A percentile compares a stretch with the other conserved stretches of the same genome.
Conservation (phyloP, 2,113 vertebrate genomes). For the Neolamprologus falcicula region DNA sequence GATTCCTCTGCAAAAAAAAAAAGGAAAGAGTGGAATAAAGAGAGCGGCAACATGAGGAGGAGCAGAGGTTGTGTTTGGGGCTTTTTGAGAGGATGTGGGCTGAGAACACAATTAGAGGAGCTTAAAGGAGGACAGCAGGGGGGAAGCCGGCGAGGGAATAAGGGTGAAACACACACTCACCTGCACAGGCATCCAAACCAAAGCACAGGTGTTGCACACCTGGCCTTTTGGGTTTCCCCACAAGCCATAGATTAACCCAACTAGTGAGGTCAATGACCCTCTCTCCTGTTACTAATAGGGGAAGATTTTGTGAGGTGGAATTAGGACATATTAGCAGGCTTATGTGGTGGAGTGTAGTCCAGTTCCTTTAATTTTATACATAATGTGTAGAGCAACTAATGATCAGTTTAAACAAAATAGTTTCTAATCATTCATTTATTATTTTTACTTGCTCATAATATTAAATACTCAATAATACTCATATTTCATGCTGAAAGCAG, state of each 20-base stretch:
- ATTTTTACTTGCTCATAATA: background rate
- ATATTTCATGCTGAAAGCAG: background rate
- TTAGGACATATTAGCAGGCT: constrained; percentile 14
- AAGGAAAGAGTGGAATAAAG: background rate
- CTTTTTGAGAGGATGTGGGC: constrained; percentile 42
- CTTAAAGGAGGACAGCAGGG: background rate
- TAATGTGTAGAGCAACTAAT: background rate
- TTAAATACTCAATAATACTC: background rate
- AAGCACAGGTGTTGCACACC: constrained; percentile 64
- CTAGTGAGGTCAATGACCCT: constrained; percentile 40
- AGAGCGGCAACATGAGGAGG: background rate
- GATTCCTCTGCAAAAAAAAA: constrained; percentile 7
- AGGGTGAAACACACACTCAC: constrained; percentile 15
- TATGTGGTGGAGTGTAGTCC: background rate
- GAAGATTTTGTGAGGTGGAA: constrained; percentile 5
- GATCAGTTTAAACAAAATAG: background rate
- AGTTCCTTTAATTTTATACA: background rate
- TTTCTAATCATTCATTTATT: background rate
- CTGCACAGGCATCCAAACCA: constrained; percentile 4
- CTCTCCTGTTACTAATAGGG: constrained; percentile 25
- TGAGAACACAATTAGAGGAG: constrained; percentile 34
- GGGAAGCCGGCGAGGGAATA: background rate
- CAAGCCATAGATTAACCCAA: constrained; percentile 32
- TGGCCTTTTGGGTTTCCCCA: constrained; percentile 29
- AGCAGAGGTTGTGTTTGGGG: constrained; percentile 1